phyloP scores from a whole-genome alignment of 1,140 invertebrate species.

The Onthophagus taurus region DNA sequence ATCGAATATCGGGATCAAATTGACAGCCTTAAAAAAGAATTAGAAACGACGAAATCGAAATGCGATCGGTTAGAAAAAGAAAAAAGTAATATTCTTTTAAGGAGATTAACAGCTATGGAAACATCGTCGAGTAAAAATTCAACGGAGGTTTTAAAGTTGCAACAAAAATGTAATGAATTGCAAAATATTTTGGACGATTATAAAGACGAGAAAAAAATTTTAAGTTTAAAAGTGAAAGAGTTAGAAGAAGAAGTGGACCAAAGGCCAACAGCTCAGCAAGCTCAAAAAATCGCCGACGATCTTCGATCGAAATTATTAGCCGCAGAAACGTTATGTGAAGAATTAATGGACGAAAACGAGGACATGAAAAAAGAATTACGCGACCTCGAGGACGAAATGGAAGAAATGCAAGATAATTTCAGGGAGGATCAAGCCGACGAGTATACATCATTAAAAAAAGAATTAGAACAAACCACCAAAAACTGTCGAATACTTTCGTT shows the following conservation, averaged over 20 bases:
- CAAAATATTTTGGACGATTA: constrained; percentile 68
- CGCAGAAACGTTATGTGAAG: constrained; percentile 82
- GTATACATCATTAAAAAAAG: constrained; percentile 87
- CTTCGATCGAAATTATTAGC: constrained; percentile 69
- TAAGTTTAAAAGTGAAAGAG: constrained; percentile 59
- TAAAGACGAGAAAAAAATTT: constrained; percentile 70
- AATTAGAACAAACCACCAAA: constrained; percentile 92
- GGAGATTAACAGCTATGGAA: constrained; percentile 65
- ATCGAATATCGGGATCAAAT: constrained; percentile 51
- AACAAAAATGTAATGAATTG: constrained; percentile 75
- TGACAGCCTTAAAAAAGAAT: constrained; percentile 52
- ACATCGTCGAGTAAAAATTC: constrained; percentile 60
- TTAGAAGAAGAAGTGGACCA: constrained; percentile 56
- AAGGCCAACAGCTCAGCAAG: constrained; percentile 43
- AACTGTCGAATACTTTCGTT: constrained; percentile 98
- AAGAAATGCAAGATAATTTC: constrained; percentile 97
- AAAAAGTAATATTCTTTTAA: constrained; percentile 73
- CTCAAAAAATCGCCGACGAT: constrained; percentile 52
- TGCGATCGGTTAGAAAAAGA: constrained; percentile 76
- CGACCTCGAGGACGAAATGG: constrained; percentile 92
- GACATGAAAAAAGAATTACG: constrained; percentile 88
- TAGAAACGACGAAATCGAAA: constrained; percentile 50
- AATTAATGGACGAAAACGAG: constrained; percentile 94
- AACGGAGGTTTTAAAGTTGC: constrained; percentile 52
- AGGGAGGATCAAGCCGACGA: constrained; percentile 96